A percentile compares a stretch with the other conserved stretches of the same genome.
These are phyloP conservation scores for Nebria brevicollis DNA, from an alignment of 2,888 invertebrate species.

Conservation along the genomic window DNA sequence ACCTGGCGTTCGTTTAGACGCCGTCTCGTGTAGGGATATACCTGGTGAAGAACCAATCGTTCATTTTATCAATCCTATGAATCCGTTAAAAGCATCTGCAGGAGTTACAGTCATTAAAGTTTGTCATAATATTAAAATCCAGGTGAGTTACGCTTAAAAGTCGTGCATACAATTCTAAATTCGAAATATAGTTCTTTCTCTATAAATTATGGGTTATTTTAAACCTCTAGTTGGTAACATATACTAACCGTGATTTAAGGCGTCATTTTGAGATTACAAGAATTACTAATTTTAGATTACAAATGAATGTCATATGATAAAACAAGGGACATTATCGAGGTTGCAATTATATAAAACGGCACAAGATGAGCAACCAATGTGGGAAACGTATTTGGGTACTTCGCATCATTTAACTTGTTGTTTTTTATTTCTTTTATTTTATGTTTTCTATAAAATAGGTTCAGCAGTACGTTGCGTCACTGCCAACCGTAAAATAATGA, in stretches of 20 bases:
- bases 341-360: slow-evolving; percentile 69
- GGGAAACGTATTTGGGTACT: slow-evolving; percentile 76
- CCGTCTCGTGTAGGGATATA: slow-evolving; percentile 61
- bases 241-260: not conserved
- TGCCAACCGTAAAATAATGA: slow-evolving; percentile 69
- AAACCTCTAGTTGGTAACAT: no score
- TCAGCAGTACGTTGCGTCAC: slow-evolving; percentile 70
- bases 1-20: slow-evolving; percentile 60
- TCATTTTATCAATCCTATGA: slow-evolving; percentile 60
- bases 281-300: slow-evolving; percentile 55
- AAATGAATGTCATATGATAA: slow-evolving; percentile 64
- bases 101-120: slow-evolving; percentile 58
- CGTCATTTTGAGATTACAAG: slow-evolving; percentile 53
- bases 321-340: slow-evolving; percentile 69
- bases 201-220: no score
- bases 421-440: slow-evolving; percentile 12
- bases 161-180: no score
- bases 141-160: slow-evolving; percentile 53
- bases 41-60: slow-evolving; percentile 62
- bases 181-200: no score
- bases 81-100: slow-evolving; percentile 59
- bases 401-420: slow-evolving; percentile 33
- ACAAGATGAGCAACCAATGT: slow-evolving; percentile 70
- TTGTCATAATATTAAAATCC: slow-evolving; percentile 57
- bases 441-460: slow-evolving; percentile 60